Base-by-base conservation (phyloP, 2,888 invertebrate species). In the Lycia hirtaria region DNA sequence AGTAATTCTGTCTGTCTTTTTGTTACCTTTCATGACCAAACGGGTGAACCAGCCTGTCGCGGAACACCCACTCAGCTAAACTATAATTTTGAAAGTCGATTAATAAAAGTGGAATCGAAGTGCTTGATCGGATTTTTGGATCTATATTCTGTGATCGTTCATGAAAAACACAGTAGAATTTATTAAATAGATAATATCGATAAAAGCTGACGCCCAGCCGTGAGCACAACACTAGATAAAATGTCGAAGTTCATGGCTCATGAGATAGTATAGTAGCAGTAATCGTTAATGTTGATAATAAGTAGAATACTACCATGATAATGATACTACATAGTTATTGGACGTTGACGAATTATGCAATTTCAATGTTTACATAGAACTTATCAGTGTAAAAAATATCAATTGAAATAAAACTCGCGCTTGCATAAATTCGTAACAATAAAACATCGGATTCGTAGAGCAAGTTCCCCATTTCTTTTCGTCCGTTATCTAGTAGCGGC, bases 161-260 rank as follows among this genome's bases (percentile, higher is more conserved):
- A 32, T 2, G 6, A 32, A 10, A 4, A 32, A 4, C 32, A 6
- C 12, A 12, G 12, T 14, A 32, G 32, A n/a, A n/a, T n/a, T 0
- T 14, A 1, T 4, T 33, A 15, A 7, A 15, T 44, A 30, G 30
- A 30, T 44, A 19, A 24, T 12, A 20, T 24, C 28, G 17, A 28
- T 52, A 30, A 44, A 30, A 10, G 15, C 17, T 32, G n/a, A n/a
- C n/a, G n/a, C n/a, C n/a, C n/a, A 38, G 30, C 22, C 22, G 6
- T 44, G 26, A 28, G 22, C 37, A 22, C 45, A 38, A 47, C 47
- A 40, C 32, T 30, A 47, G 38, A 38, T 45, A 38, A 38, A 33
- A 47, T 14, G 5, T 9, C 37, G 7, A 24, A 40, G 37, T 47
- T 33, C 45, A 38, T 32, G 38, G 3, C n/a, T n/a, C n/a, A n/a